These are phyloP conservation scores for Phenganax subtilis DNA, from an alignment of 92 coral and sea anemone species.

Conservation along the genomic window DNA sequence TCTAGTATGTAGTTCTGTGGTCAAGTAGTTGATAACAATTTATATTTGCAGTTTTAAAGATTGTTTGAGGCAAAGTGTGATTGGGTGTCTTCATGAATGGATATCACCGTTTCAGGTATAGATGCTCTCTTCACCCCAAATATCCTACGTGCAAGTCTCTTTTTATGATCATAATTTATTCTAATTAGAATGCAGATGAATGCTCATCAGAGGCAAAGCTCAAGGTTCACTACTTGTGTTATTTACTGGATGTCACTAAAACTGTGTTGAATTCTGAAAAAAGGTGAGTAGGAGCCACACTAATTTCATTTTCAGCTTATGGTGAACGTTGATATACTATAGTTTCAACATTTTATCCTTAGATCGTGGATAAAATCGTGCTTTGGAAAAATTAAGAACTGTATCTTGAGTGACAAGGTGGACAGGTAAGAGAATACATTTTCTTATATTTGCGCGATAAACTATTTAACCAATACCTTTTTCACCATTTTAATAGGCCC, in stretches of 20 bases:
- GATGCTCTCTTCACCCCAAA: too few species aligned
- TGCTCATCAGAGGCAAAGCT: slow-evolving; percentile 18
- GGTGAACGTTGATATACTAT: not conserved
- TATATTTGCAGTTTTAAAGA: slow-evolving; percentile 23
- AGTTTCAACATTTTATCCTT: not conserved
- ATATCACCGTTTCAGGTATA: slow-evolving; percentile 28
- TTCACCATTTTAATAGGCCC: not conserved
- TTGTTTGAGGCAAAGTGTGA: slow-evolving; percentile 26
- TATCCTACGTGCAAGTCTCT: not conserved
- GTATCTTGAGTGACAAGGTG: slow-evolving; percentile 26
- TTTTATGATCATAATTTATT: not conserved
- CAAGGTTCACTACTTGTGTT: slow-evolving; percentile 25
- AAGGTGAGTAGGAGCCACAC: slow-evolving; percentile 3
- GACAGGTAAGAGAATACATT: not conserved
- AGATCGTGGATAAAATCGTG: slow-evolving; percentile 33
- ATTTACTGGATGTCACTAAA: slow-evolving; percentile 26
- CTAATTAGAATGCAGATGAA: slow-evolving; percentile 18
- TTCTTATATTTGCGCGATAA: not conserved
- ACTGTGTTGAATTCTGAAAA: not conserved
- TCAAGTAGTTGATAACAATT: not conserved
- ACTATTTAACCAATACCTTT: not conserved
- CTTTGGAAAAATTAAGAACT: slow-evolving; percentile 40
- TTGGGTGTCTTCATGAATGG: slow-evolving; percentile 34
- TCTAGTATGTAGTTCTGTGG: not conserved
- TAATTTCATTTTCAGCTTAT: not conserved